phyloP scores from a whole-genome alignment of 2,888 invertebrate species.

The Ophion obscuratus region DNA sequence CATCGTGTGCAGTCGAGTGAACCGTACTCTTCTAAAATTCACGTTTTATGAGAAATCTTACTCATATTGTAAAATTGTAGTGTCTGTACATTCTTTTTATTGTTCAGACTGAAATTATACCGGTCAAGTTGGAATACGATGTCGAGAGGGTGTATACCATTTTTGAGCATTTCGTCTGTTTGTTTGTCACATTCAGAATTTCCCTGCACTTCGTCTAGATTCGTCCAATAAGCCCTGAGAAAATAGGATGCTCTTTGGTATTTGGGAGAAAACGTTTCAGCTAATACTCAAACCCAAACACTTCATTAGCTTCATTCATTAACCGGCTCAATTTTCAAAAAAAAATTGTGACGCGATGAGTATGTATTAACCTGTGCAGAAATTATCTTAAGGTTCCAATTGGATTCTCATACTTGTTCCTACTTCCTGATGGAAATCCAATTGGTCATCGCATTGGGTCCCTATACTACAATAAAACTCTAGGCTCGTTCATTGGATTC shows the following conservation, averaged over 20 bases:
- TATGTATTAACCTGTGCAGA: too few species aligned
- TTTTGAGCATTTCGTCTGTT: background rate
- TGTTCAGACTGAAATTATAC: background rate
- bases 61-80: background rate
- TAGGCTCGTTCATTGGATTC: too few species aligned
- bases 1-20: background rate
- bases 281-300: too few species aligned
- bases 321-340: too few species aligned
- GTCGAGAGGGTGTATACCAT: background rate
- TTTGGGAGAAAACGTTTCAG: background rate
- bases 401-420: too few species aligned
- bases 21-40: background rate
- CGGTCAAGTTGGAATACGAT: background rate
- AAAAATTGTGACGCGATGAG: too few species aligned
- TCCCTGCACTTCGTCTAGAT: background rate
- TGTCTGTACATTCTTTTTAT: background rate
- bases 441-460: too few species aligned
- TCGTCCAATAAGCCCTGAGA: background rate
- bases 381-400: too few species aligned
- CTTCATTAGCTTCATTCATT: too few species aligned
- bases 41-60: background rate
- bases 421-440: too few species aligned
- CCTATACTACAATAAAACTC: too few species aligned
- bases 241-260: background rate
- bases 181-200: background rate